Base-by-base conservation (phyloP, 1,140 invertebrate genomes). In the Caligus rogercresseyi region DNA sequence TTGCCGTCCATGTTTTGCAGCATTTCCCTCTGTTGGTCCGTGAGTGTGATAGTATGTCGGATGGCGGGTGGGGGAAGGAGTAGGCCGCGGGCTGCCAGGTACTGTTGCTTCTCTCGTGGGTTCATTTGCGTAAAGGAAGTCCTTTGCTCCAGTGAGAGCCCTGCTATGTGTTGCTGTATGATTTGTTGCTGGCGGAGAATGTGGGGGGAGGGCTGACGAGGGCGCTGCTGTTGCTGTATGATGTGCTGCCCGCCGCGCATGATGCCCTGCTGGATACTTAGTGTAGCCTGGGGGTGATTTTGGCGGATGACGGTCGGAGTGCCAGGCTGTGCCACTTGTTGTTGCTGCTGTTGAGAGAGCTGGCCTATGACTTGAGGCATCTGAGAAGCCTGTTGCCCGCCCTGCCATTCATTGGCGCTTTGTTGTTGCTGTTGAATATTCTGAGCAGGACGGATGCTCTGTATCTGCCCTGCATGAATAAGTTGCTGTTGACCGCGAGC, bases 21-120 rank as follows among this genome's bases (percentile, higher is more conserved):
- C 61, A 63, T 63, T 56, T 58, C 21, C 20, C 53, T 4, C 52
- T 63, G 61, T 24, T 63, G 61, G 11, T 63, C 61, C 1, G 61
- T 63, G n/a, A 63, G 52, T 15, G 19, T 20, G 52, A 63, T 63
- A 7, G 61, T 63, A 19, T 53, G 52, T 18, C 52, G 54, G 15
- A 63, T 56, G 4, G n/a, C 25, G 1, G 52, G 61, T 23, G 55
- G 56, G 19, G 61, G 25, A 3, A 63, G n/a, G 18, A 63, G 52
- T 11, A 63, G 25, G 2, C 54, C 54, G 16, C 61, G 51, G 19
- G 56, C 43, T n/a, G 61, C 61, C n/a, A 63, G 25, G 52, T 63
- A 63, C 20, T 63, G 52, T 19, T 63, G 61, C 23, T 63, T 63
- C 25, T 63, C 52, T 7, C 52, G 18, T 14, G 61, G 61, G 25